These are phyloP conservation scores for Unio delphinus DNA, from an alignment of 2,888 invertebrate genomes.

Conservation along the genomic window DNA sequence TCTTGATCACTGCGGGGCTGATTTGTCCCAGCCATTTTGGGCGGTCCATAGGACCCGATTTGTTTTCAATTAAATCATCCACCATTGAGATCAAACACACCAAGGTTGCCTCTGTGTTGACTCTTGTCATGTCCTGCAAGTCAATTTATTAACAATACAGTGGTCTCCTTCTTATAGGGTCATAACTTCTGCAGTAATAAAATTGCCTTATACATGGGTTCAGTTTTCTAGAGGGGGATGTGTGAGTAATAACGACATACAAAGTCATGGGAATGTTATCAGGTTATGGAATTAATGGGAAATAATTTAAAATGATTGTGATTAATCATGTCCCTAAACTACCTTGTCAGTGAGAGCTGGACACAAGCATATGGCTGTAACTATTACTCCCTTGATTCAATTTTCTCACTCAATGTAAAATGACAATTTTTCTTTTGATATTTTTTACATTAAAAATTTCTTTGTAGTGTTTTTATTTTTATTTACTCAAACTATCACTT, in stretches of 20 bases:
- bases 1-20: slow-evolving; percentile 85
- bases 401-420: not conserved
- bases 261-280: too few species aligned
- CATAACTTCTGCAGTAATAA: not conserved
- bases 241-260: too few species aligned
- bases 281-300: too few species aligned
- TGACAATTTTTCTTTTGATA: too few species aligned
- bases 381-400: not conserved
- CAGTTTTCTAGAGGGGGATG: too few species aligned
- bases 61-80: slow-evolving; percentile 77
- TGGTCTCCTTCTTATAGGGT: not conserved
- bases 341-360: not conserved
- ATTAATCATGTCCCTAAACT: too few species aligned
- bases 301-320: too few species aligned
- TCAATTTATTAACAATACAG: not conserved
- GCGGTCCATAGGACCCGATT: slow-evolving; percentile 31
- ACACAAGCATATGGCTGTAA: not conserved
- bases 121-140: slow-evolving; percentile 81
- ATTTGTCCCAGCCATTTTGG: slow-evolving; percentile 82
- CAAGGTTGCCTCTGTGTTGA: slow-evolving; percentile 89
- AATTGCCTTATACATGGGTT: not conserved
- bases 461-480: too few species aligned
- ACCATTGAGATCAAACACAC: slow-evolving; percentile 89
- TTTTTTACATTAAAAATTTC: too few species aligned
- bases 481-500: too few species aligned